Base-by-base conservation (phyloP, 2,888 invertebrate species). In the Leucoptera coffeella region DNA sequence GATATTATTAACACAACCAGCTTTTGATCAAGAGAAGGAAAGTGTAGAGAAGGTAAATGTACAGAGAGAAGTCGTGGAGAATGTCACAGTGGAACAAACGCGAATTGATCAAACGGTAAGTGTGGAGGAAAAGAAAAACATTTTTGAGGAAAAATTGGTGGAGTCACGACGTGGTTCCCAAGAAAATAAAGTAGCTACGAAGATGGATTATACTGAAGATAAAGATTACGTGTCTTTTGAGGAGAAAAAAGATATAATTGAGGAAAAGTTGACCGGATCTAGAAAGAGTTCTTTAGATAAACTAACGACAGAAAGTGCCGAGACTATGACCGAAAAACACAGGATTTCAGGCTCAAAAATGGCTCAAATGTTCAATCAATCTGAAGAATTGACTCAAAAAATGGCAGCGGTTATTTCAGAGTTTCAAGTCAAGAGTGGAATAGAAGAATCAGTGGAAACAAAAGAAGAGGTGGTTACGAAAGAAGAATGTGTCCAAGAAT, bases 331-430 rank as follows among this genome's bases (percentile, higher is more conserved):
- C 21, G 34, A 30, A 29, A 32, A 29, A 23, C 25, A 30, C 23
- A 25, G 21, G 12, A 8, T 5, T 14, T 47, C 61, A 4, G 65
- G 62, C 0, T 47, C 54, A 2, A 42, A 59, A 45, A 62, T 67
- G 54, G 53, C 67, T 6, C 62, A 65, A 37, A 38, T 52, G 15
- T 45, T 48, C n/a, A 46, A 45, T 14, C 47, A 45, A 14, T 47
- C 62, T 0, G 45, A 47, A 33, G 62, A 64, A 22, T 31, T 67
- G 1, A 60, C 56, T 4, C 39, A 52, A 12, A 64, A 45, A 42
- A 56, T 69, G 51, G 55, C 53, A 19, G 50, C 56, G 15, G 61
- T 69, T 0, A 58, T 67, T 23, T 45, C 57, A 1, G 67, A 69
- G 37, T 61, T 65, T 35, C 48, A 64, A 36, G 46, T 39, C 4